Conservation (phyloP, 2,888 invertebrate species). For the Icerya purchasi region DNA sequence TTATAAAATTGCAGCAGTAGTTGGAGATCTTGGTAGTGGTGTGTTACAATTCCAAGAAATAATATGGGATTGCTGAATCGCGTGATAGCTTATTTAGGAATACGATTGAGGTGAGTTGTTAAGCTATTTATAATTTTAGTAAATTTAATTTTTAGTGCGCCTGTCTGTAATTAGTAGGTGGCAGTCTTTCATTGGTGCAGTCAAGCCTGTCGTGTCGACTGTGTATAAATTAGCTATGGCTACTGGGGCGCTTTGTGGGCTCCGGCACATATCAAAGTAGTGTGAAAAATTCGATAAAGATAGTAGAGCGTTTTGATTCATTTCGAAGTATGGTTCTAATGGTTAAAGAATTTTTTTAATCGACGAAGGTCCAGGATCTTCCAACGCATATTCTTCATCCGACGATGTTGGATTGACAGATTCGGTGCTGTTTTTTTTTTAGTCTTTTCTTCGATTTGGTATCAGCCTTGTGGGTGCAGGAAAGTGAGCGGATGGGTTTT, state of each 20-base stretch:
- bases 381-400: background rate
- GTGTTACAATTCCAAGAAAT: too few species aligned
- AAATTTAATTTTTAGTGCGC: too few species aligned
- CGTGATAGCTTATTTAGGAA: background rate
- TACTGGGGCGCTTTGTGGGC: background rate
- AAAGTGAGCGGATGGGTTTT: background rate
- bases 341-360: background rate
- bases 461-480: background rate
- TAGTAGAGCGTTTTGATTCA: background rate
- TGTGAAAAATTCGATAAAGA: background rate
- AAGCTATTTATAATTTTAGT: background rate
- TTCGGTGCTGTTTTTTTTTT: background rate
- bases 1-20: too few species aligned
- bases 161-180: background rate
- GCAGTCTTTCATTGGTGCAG: background rate
- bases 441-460: background rate
- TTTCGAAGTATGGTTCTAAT: background rate
- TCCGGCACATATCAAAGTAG: background rate
- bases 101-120: background rate
- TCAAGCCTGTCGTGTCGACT: background rate
- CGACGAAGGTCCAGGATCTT: background rate
- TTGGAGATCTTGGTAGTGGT: too few species aligned
- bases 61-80: background rate
- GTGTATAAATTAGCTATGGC: background rate
- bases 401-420: background rate